A percentile compares a stretch with the other conserved stretches of the same genome.
These are phyloP conservation scores for Dyspetes luteomarginatus DNA, from an alignment of 2,888 invertebrate genomes.

Conservation along the genomic window DNA sequence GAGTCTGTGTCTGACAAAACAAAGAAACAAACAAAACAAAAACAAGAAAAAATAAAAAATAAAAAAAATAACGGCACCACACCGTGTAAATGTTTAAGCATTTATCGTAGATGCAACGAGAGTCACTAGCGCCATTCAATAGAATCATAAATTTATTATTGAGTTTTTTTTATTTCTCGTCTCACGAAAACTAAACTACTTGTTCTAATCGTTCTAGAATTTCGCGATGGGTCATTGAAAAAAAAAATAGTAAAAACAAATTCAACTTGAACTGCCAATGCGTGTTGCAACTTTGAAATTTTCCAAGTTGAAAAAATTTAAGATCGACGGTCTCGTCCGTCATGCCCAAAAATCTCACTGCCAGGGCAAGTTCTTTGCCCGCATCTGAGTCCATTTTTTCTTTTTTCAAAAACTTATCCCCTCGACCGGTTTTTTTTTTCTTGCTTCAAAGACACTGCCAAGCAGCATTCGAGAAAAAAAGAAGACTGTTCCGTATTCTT, in stretches of 20 bases:
- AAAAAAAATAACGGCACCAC: constrained; percentile 37
- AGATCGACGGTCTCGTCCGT: constrained; percentile 17
- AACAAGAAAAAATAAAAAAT: background rate
- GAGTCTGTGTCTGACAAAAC: constrained; percentile 44
- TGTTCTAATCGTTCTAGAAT: constrained; percentile 2
- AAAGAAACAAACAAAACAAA: background rate
- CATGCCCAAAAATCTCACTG: constrained; percentile 46
- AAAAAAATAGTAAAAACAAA: constrained; percentile 1
- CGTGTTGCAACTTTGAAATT: constrained; percentile 29
- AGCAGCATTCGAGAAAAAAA: constrained; percentile 37
- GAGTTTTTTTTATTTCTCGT: constrained; percentile 27
- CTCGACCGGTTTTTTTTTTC: constrained; percentile 26
- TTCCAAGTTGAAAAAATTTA: constrained; percentile 27
- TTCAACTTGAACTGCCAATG: constrained; percentile 52
- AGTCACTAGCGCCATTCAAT: constrained; percentile 64
- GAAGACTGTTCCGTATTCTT: constrained; percentile 39
- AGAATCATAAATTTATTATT: constrained; percentile 18
- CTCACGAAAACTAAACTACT: background rate
- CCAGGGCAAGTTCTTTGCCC: constrained; percentile 52
- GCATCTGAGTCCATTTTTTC: constrained; percentile 11
- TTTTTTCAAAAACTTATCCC: constrained; percentile 46
- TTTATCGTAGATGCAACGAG: constrained; percentile 67
- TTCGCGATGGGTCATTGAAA: background rate
- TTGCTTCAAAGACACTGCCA: constrained; percentile 71
- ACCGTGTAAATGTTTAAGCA: constrained; percentile 66